Base-by-base conservation (phyloP, 2,888 invertebrate species). In the Pharmacophagus antenor region DNA sequence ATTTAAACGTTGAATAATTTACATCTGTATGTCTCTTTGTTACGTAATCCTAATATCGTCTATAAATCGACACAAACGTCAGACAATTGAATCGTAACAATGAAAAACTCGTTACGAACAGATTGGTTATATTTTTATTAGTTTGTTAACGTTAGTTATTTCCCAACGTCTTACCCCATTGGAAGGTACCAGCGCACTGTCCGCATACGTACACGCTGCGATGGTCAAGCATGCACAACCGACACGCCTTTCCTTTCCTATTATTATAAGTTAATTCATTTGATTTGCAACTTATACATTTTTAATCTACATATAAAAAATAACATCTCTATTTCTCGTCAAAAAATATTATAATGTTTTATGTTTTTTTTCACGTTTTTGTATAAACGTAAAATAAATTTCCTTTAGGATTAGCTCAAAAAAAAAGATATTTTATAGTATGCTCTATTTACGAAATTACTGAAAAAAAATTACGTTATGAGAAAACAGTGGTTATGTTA, bases 91-190 rank as follows among this genome's bases (percentile, higher is more conserved):
- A 44, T 54, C 46, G 44, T 46, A 31, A 31, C 12, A 54, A 54
- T 46, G 27, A 54, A 54, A 54, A 54, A 54, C 48, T 48, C 50
- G 50, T 21, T 57, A 25, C n/a, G 37, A 42, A 27, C 37, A 46
- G 23, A 52, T 46, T 52, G 23, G 18, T 18, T 27, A 58, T 58
- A 53, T 53, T 48, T 53, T 48, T 58, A 41, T 58, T 52, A 25
- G 48, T 53, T 53, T 48, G 10, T 17, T 52, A 20, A 41, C 37
- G 12, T 17, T 57, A 41, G 18, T 17, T 18, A 41, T 58, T 58
- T 58, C 52, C 20, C 18, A 58, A 58, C 47, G 18, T 21, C 51
- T 53, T 52, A 37, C 41, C 41, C 21, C 48, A 58, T 48, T 41
- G 12, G 37, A 53, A n/a, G 20, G 58, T 42, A 53, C 25, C 41